These are phyloP conservation scores for Chlamydotis undulata DNA, from an alignment of 2,113 vertebrate genomes.

Conservation along the genomic window DNA sequence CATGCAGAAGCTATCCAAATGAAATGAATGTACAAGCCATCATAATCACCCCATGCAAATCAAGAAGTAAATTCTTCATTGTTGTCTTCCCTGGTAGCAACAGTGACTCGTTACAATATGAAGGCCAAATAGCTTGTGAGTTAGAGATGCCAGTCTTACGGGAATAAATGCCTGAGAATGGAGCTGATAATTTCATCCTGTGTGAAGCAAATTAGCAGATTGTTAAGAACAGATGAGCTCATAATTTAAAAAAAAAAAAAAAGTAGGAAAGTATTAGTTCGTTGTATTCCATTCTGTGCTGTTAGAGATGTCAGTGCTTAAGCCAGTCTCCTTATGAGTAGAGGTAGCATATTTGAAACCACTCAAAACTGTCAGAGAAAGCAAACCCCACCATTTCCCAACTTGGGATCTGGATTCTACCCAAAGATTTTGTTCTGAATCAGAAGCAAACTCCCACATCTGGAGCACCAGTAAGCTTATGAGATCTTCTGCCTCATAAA, in stretches of 20 bases:
- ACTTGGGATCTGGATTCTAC: constrained; percentile 60
- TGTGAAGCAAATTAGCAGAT: background rate
- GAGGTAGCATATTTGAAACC: constrained; percentile 45
- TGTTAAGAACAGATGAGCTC: background rate
- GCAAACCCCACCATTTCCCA: constrained; percentile 62
- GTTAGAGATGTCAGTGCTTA: constrained; percentile 37
- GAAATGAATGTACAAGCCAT: background rate
- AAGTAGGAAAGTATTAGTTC: background rate
- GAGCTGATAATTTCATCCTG: background rate
- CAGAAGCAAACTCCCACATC: constrained; percentile 67
- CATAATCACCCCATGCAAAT: background rate
- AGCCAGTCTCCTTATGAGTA: constrained; percentile 42
- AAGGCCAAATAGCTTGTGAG: background rate
- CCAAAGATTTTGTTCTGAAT: constrained; percentile 71
- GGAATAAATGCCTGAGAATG: background rate
- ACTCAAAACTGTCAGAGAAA: constrained; percentile 58
- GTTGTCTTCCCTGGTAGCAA: background rate
- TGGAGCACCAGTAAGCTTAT: constrained; percentile 62
- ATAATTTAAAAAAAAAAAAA: background rate
- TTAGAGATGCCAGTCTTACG: background rate
- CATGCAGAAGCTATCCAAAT: background rate
- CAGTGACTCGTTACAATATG: background rate
- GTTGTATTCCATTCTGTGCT: background rate
- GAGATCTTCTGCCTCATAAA: constrained; percentile 65
- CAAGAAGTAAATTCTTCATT: background rate